Conservation (phyloP, 2,113 vertebrate genomes). For the Malurus cyaneus region DNA sequence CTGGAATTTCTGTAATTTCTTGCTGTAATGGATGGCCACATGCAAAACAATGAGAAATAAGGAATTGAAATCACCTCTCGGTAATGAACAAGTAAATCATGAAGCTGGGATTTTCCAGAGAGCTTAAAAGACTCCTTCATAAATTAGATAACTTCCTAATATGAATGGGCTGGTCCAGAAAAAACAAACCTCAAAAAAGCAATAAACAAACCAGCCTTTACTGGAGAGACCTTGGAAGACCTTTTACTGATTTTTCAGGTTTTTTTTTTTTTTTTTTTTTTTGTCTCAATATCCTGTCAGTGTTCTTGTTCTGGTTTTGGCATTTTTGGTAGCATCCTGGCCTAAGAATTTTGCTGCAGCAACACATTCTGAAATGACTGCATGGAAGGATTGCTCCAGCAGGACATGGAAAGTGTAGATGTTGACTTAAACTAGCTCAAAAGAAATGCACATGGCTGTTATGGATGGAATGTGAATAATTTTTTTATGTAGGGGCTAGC, state of each 20-base stretch:
- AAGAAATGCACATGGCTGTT: background rate
- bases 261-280: background rate
- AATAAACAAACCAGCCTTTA: background rate
- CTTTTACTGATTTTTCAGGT: background rate
- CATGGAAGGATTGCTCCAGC: background rate
- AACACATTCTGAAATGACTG: background rate
- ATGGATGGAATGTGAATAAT: background rate
- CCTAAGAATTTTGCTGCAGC: background rate
- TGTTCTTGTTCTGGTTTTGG: background rate
- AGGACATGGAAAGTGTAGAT: too few species aligned
- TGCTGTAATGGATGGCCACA: background rate
- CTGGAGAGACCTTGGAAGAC: background rate
- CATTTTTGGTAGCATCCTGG: background rate
- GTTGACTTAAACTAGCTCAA: background rate
- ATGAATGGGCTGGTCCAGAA: background rate
- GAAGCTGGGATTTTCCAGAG: background rate
- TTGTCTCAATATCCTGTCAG: background rate
- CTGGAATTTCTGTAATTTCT: background rate
- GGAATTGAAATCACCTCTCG: background rate
- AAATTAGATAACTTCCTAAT: background rate
- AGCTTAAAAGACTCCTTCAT: background rate
- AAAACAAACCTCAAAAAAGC: background rate
- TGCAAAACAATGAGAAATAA: slow-evolving; percentile 7
- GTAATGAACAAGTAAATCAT: background rate
- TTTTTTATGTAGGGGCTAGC: background rate